These are phyloP conservation scores for Hylaeus volcanicus DNA, from an alignment of 1,140 invertebrate species.

Conservation along the genomic window DNA sequence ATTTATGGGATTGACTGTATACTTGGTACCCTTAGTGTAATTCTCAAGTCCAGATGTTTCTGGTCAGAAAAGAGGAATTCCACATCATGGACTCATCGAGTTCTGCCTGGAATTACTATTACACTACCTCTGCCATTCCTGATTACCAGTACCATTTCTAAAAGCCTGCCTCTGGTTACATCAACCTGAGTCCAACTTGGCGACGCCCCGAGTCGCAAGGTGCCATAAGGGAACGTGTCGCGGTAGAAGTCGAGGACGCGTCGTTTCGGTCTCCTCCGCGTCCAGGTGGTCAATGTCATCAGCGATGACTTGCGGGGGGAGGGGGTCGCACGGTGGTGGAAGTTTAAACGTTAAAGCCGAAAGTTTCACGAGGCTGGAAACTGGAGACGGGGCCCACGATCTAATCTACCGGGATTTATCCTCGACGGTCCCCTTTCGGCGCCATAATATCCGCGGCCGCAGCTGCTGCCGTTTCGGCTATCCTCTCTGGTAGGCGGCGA, in stretches of 20 bases:
- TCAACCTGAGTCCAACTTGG: no score
- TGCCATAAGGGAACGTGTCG: background rate
- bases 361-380: slow-evolving; percentile 59
- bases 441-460: slow-evolving; percentile 71
- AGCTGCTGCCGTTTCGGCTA: slow-evolving; percentile 72
- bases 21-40: no score
- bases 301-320: background rate
- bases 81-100: no score
- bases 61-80: no score
- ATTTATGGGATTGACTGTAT: no score
- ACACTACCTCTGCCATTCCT: no score
- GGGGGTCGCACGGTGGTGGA: background rate
- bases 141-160: no score
- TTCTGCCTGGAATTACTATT: no score
- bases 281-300: slow-evolving; percentile 47
- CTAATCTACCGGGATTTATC: slow-evolving; percentile 73
- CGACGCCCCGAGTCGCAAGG: background rate
- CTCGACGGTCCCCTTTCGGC: slow-evolving; percentile 70
- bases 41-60: no score
- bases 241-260: slow-evolving; percentile 5
- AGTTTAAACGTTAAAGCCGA: slow-evolving; percentile 58
- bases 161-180: no score
- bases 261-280: background rate
- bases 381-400: slow-evolving; percentile 61
- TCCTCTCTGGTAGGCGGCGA: slow-evolving; percentile 68